Percentiles rank a stretch among this genome's conserved stretches.
Conservation (phyloP, 2,113 vertebrate species). For the Chloropsis cyanopogon region DNA sequence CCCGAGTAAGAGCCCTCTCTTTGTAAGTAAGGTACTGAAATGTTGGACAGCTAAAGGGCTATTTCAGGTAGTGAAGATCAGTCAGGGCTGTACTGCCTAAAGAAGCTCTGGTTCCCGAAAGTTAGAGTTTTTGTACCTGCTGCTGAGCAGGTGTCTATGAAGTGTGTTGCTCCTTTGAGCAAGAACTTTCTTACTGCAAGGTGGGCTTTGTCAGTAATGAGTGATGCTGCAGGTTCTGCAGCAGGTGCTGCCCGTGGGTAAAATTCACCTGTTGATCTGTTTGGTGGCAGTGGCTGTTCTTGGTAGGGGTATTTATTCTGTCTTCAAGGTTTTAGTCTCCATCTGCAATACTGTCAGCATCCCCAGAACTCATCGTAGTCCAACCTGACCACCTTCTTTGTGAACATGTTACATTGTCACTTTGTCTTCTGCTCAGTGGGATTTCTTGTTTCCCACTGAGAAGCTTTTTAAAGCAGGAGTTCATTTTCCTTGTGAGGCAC, state of each 20-base stretch:
- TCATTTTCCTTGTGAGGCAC: neutral
- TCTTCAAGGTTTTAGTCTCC: neutral
- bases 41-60: neutral
- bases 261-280: neutral
- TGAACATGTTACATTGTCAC: neutral
- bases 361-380: neutral
- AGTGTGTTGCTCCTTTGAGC: neutral
- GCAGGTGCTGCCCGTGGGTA: neutral
- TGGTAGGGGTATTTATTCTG: neutral
- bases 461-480: neutral
- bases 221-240: neutral
- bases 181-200: neutral
- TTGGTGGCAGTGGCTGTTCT: neutral
- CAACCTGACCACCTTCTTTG: rapidly evolving
- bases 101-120: neutral
- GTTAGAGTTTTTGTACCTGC: neutral
- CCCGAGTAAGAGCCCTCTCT: neutral
- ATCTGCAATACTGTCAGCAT: rapidly evolving
- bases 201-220: neutral
- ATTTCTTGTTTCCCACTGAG: neutral
- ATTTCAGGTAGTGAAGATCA: neutral
- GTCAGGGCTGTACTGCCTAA: neutral
- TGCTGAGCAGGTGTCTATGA: neutral
- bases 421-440: neutral
- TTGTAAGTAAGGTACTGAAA: neutral